Base-by-base conservation (phyloP, 2,888 invertebrate species). In the Lepidocyrtoides sp. region DNA sequence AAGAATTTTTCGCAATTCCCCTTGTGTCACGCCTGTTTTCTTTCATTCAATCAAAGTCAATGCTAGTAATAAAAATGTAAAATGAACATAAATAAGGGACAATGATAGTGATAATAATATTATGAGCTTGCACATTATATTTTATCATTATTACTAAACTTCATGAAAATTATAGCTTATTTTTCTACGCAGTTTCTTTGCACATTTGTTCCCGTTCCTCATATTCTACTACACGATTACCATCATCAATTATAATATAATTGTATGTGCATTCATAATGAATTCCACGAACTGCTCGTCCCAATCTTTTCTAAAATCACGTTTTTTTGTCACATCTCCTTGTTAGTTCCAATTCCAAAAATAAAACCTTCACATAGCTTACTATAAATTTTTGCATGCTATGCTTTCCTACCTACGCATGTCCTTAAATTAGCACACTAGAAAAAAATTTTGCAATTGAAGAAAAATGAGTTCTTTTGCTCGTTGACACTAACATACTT, bases 1-100 rank as follows among this genome's bases (percentile, higher is more conserved):
- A 57, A 32, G 36, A 2, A 36, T 51, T 54, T 81, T 57, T 60
- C 36, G 7, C 36, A 36, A 36, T 36, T 36, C 7, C 81, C 14
- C 60, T 48, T 26, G 79, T 79, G 79, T 79, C 79, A 79, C 79
- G 54, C 48, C 79, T 32, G 54, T 79, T 79, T 54, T 44, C 17
- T 72, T 72, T 85, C 72, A 69, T 85, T 85, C 72, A 51, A 72
- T 85, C 85, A 85, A 85, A 36, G 72, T 85, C 85, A 85, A 5
- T n/a, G 23, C 44, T 66, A 12, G n/a, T 32, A 66, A 44, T 72
- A n/a, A 72, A 44, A 41, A 72, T 72, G 72, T 44, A 20, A 69
- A 69, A 72, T 41, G 20, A 4, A 12, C 12, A 72, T 41, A 72
- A 44, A 44, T 41, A 29, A 69, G n/a, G n/a, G n/a, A n/a, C n/a